Evolutionary conservation across 2,888 invertebrate genomes (phyloP).

Genomic region (Peribatodes rhomboidaria): DNA sequence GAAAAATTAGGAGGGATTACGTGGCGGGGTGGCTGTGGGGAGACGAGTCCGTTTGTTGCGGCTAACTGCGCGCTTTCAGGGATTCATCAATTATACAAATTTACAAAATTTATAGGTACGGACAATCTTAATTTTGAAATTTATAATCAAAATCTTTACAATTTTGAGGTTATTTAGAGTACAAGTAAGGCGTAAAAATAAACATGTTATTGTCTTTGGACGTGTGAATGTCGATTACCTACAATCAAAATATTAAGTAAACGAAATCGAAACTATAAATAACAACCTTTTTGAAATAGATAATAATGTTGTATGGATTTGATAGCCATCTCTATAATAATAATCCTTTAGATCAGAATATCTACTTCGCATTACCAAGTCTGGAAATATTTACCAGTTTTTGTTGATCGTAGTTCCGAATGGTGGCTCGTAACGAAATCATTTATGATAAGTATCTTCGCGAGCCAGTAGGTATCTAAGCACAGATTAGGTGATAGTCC

Average conservation of each 20-base stretch:
- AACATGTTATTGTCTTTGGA: too few relatives aligned
- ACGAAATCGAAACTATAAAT: not conserved
- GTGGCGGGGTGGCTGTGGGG: slow-evolving; percentile 21
- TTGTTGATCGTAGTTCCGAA: not conserved
- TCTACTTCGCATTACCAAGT: too few relatives aligned
- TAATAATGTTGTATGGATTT: not conserved
- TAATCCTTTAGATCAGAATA: too few relatives aligned
- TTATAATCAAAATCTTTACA: too few relatives aligned
- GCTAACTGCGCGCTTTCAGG: too few relatives aligned
- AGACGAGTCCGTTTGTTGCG: not conserved
- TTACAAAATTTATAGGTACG: too few relatives aligned
- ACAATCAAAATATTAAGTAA: not conserved
- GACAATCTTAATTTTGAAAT: too few relatives aligned
- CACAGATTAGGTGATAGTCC: not conserved
- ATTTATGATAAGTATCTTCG: slow-evolving; percentile 12
- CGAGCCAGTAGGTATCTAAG: not conserved
- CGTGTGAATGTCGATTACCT: too few relatives aligned
- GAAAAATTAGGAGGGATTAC: slow-evolving; percentile 46
- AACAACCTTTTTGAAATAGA: not conserved
- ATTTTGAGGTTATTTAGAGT: too few relatives aligned
- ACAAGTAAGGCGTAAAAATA: too few relatives aligned
- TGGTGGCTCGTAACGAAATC: slow-evolving; percentile 2
- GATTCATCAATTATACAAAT: too few relatives aligned
- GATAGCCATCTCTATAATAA: too few relatives aligned
- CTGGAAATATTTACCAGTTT: not conserved